Base-by-base conservation (phyloP, 2,113 vertebrate genomes). In the Regulus satrapa region DNA sequence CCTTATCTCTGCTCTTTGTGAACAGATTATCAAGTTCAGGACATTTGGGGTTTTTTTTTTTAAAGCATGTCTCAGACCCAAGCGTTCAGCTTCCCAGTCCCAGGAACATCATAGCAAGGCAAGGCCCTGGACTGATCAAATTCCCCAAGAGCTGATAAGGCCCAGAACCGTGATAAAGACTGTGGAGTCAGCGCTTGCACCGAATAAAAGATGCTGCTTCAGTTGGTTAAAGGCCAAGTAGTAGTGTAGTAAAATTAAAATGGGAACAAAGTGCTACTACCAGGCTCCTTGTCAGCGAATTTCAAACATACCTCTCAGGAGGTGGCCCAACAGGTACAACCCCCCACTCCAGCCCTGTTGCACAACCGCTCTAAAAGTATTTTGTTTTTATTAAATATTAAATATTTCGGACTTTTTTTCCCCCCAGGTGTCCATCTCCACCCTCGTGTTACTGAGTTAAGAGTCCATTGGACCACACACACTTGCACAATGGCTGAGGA, bases 301-400 rank as follows among this genome's bases (percentile, higher is more conserved):
- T 96, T 96, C 94, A 97, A 94, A 79, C 94, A 97, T 96, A 97
- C 97, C 95, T 96, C 85, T 97, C 74, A 48, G 56, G 84, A 92
- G 40, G 72, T 63, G 89, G 73, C 32, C 68, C 81, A 66, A 82
- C 28, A 6, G 49, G 59, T n/a, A 76, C 82, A 95, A 83, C 41
- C 82, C 69, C 89, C 63, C 56, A 54, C 74, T 92, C 94, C 80
- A 66, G 74, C 56, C 67, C 58, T 52, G 40, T 73, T 94, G 73
- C 78, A 64, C 55, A 63, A 85, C 6, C 43, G 36, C 71, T 69
- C 67, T 14, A 18, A 73, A 89, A 92, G 54, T 40, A 68, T 17
- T 81, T 66, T n/a, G 74, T 5, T 48, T n/a, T n/a, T n/a, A n/a
- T n/a, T n/a, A n/a, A n/a, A n/a, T n/a, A n/a, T n/a, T n/a, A n/a